Evolutionary conservation across 2,113 vertebrate species (phyloP), one percentile per base, ranked within the genome.

Genomic region (Muntiacus muntjak): DNA sequence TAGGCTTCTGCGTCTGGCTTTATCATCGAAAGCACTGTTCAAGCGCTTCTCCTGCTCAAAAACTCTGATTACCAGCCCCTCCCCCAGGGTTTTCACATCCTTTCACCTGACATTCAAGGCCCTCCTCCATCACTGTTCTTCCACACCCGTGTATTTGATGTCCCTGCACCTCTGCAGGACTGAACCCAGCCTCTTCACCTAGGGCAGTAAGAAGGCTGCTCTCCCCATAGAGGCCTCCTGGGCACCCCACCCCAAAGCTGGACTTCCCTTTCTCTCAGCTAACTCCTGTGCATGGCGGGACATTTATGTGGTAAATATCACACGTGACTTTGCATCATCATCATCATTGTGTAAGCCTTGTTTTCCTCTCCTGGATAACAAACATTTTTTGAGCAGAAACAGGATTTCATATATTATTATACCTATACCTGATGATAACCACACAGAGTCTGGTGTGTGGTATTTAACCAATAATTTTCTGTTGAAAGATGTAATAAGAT

Each of bases 321-420:
- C 55, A 4, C 13, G n/a, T 55, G 52, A 16, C 36, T 54, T 74
- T 17, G 57, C 30, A 10, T 43, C 33, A 30, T 12, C 33, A 30
- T 12, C 28, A 45, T 57, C 14, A 25, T 67, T 40, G 30, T 15
- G 5, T 40, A 2, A 13, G 40, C 55, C 57, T 85, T 17, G 7
- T 45, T 71, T 62, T 92, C 67, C 26, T 86, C 40, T 92, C 64
- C 93, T 64, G 58, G 64, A 60, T 30, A 74, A 33, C 67, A 91
- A 60, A 47, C 50, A 14, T 45, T 64, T 50, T 91, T 76, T 54
- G 6, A 83, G n/a, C n/a, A 28, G 54, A 82, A 43, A 83, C 6
- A 13, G 71, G 57, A 85, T 92, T 90, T 95, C 74, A 23, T 52
- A 50, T 85, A 28, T 28, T 85, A 4, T 67, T 86, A 64, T 47